A percentile compares a stretch with the other conserved stretches of the same genome.
Conservation (phyloP, 2,113 vertebrate species). For the Brachyistius frenatus region DNA sequence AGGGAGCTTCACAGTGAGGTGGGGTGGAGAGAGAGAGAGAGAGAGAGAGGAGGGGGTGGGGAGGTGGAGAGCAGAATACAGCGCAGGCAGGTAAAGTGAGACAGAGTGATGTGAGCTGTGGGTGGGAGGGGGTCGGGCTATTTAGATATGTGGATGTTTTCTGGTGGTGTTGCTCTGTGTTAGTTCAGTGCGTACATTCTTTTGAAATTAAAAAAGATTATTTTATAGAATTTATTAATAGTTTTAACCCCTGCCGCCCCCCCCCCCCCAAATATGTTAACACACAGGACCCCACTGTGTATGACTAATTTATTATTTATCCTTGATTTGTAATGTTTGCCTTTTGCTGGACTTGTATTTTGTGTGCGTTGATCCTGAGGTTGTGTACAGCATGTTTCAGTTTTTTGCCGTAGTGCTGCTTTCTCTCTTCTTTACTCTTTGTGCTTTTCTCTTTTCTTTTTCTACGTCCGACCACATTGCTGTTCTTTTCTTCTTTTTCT, state of each 20-base stretch:
- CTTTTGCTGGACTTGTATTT: constrained; percentile 84
- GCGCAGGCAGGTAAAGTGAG: constrained; percentile 34
- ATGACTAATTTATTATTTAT: constrained; percentile 87
- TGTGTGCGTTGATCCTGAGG: constrained; percentile 81
- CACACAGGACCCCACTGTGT: constrained; percentile 76
- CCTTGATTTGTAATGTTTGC: constrained; percentile 83
- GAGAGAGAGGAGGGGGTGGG: constrained; percentile 5
- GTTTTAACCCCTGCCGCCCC: constrained; percentile 38
- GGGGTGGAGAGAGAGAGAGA: constrained; percentile 5
- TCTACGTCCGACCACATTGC: constrained; percentile 74
- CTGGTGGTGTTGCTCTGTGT: constrained; percentile 82
- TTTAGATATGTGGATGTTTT: constrained; percentile 78
- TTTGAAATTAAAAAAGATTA: constrained; percentile 63
- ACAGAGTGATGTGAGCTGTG: not conserved
- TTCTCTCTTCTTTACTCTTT: constrained; percentile 72
- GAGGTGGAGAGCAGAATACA: constrained; percentile 13
- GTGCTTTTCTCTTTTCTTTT: constrained; percentile 68
- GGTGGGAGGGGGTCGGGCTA: constrained; percentile 45
- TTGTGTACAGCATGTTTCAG: constrained; percentile 87
- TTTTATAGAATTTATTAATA: constrained; percentile 64
- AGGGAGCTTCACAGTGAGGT: constrained; percentile 31
- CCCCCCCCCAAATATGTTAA: constrained; percentile 51
- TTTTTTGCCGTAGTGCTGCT: constrained; percentile 81
- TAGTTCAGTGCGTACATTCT: constrained; percentile 79
- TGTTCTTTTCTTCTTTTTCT: constrained; percentile 76